Conservation (phyloP, 2,113 vertebrate species). For the Oncorhynchus clarkii region DNA sequence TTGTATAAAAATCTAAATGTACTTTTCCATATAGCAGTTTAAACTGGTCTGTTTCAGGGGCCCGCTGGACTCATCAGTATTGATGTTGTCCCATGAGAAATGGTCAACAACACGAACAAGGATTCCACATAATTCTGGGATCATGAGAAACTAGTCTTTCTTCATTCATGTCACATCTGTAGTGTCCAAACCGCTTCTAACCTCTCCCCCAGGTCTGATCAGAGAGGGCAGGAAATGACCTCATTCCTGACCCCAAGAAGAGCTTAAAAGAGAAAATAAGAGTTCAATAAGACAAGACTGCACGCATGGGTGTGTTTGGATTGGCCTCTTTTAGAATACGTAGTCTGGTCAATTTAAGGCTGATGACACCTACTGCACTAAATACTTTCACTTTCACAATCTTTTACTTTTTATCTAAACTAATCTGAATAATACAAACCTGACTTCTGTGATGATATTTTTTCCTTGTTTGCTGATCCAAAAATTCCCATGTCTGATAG, state of each 20-base stretch:
- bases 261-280: slow-evolving; percentile 62
- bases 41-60: slow-evolving; percentile 50
- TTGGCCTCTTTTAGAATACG: neutral
- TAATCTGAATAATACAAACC: neutral
- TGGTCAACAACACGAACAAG: slow-evolving; percentile 42
- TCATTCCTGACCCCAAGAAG: slow-evolving; percentile 67
- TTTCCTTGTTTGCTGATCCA: neutral
- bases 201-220: slow-evolving; percentile 68
- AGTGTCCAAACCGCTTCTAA: slow-evolving; percentile 6
- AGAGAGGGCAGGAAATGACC: slow-evolving; percentile 75
- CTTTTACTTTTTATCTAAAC: too few species aligned
- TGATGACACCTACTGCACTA: neutral
- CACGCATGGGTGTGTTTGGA: slow-evolving; percentile 22
- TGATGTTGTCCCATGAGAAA: slow-evolving; percentile 55
- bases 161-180: slow-evolving; percentile 48
- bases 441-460: neutral
- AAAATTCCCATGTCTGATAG: neutral
- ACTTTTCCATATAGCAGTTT: slow-evolving; percentile 54
- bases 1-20: neutral
- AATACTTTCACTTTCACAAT: too few species aligned
- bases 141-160: slow-evolving; percentile 65
- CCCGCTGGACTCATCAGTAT: slow-evolving; percentile 16
- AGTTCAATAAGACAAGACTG: slow-evolving; percentile 52
- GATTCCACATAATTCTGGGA: slow-evolving; percentile 52
- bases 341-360: neutral